Evolutionary conservation across 2,888 invertebrate genomes (phyloP), one percentile per base, ranked within the genome.

Genomic region (Xylota sylvarum): DNA sequence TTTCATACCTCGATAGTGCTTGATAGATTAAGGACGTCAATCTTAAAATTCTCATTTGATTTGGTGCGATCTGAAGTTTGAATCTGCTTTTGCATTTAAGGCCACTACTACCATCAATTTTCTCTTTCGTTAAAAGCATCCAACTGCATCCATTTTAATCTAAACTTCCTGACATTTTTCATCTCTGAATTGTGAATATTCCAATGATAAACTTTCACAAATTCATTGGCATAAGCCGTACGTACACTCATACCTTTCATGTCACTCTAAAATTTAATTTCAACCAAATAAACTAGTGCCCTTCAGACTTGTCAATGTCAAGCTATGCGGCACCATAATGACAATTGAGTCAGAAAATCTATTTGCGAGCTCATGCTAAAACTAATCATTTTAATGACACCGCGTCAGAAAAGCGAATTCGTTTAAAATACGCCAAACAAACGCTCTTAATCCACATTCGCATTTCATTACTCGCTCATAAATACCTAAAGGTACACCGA

Each of bases 401-500:
- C 14, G 9, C 30, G 55, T 14, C n/a, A n/a, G n/a, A n/a, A 10
- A 2, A 30, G 30, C 10, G 14, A 4, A 32, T 56, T 56, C 7
- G 12, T 50, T 32, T 32, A 4, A 56, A 30, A 30, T 35, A 19
- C 58, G 3, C 37, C 10, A 62, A n/a, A 6, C 27, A 12, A 43
- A 37, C 40, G n/a, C 14, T 37, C 58, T 4, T 12, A 40, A n/a
- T 60, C 50, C 19, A 19, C 17, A 27, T 50, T 62, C 55, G 40
- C 70, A 52, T 52, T 72, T 72, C 50, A 82, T 77, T 82, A 74
- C 46, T 37, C 56, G 43, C 56, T 67, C 46, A 69, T 84, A 79
- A 84, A 79, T 73, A 52, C 23, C 23, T 52, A 64, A 70, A 23
- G 43, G 40, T 30, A 32, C 32, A 12, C 10, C 2, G 4, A 10